Base-by-base conservation (phyloP, 1,140 invertebrate genomes). In the Drosophila gunungcola region DNA sequence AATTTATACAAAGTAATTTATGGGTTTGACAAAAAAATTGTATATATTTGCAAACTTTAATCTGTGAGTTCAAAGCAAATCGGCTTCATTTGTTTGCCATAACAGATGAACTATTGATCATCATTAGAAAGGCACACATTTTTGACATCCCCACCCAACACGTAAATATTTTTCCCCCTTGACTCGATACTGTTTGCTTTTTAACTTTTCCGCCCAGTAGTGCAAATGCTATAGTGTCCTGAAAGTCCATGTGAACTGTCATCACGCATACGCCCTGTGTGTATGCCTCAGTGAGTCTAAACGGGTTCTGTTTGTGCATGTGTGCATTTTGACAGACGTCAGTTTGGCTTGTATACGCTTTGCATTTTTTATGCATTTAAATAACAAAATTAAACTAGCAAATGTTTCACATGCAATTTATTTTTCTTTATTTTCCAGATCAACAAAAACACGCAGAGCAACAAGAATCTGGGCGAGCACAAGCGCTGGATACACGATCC, bases 401-500 rank as follows among this genome's bases (percentile, higher is more conserved):
- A 64, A 69, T 77, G 73, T 80, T 81, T 75, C 64, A 79, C 43
- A 63, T 57, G 39, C 57, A 65, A 49, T 68, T 62, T 42, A 42
- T 73, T 52, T 13, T 72, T 75, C 38, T 49, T 51, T 73, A 43
- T 41, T 67, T 63, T 61, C 39, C 67, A 91, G 89, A 91, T 91
- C 57, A 91, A 91, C 69, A 91, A 82, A 80, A 91, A 91, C 38
- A 85, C 84, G 52, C 88, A 91, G 55, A 68, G 32, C 61, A 86
- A 67, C 46, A 88, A 89, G 62, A 84, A 89, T 64, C 45, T 86
- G 94, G 95, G 91, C 27, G 83, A 91, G 55, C 90, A 73, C 53
- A 96, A 96, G 80, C 93, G 94, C 91, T 96, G 95, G 95, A 95
- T 96, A 85, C 95, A 96, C 81, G 95, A 96, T 92, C 95, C 95